Conservation (phyloP, 2,888 invertebrate genomes). For the Mythimna loreyi region DNA sequence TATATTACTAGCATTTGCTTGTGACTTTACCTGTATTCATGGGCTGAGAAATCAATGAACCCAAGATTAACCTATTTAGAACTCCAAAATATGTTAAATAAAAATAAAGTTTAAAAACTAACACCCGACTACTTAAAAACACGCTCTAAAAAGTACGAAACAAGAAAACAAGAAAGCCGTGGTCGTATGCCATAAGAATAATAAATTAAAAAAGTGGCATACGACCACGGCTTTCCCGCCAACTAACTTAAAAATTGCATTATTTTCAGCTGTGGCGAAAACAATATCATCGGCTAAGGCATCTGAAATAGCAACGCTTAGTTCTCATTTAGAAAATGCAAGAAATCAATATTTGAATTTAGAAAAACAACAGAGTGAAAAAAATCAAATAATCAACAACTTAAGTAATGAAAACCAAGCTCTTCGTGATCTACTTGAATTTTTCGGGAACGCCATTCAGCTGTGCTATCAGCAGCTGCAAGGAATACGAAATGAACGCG, state of each 20-base stretch:
- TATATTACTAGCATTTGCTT: too few relatives aligned
- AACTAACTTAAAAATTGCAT: background rate
- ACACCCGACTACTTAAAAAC: too few relatives aligned
- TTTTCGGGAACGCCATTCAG: slow-evolving; percentile 71
- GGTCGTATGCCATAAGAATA: too few relatives aligned
- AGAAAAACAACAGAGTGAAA: slow-evolving; percentile 64
- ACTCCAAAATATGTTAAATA: too few relatives aligned
- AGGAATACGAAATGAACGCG: slow-evolving; percentile 65
- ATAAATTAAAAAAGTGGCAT: too few relatives aligned
- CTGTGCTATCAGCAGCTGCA: slow-evolving; percentile 75
- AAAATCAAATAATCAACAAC: slow-evolving; percentile 61
- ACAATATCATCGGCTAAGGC: slow-evolving; percentile 72
- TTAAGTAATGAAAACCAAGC: slow-evolving; percentile 68
- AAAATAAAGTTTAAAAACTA: too few relatives aligned
- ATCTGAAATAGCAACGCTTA: slow-evolving; percentile 68
- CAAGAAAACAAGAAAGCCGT: too few relatives aligned
- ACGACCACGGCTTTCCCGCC: too few relatives aligned
- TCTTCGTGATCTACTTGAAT: slow-evolving; percentile 69
- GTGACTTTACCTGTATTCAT: too few relatives aligned
- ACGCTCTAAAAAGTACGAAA: too few relatives aligned
- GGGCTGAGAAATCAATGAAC: too few relatives aligned
- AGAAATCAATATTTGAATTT: slow-evolving; percentile 70
- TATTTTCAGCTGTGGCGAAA: slow-evolving; percentile 74
- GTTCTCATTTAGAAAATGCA: slow-evolving; percentile 65
- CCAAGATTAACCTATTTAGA: too few relatives aligned